Percentiles rank a stretch among this genome's conserved stretches.
phyloP scores from a whole-genome alignment of 2,113 vertebrate species.

The Cairina moschata region DNA sequence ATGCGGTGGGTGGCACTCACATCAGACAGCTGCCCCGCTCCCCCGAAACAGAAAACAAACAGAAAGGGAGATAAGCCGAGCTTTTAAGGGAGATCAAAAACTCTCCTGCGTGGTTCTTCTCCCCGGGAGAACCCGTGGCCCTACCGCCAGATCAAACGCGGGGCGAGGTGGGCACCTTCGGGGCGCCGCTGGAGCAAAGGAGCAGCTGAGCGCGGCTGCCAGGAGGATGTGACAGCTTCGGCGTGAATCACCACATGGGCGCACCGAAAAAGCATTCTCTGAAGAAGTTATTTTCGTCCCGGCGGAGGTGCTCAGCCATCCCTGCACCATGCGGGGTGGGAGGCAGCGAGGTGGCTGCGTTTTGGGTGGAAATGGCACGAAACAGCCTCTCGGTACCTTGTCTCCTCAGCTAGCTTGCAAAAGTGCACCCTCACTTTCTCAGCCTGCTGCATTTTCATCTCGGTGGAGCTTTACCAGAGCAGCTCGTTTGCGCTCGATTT shows the following conservation, averaged over 20 bases:
- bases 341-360: not conserved
- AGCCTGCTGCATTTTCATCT: not conserved
- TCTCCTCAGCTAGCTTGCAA: not conserved
- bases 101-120: slow-evolving; percentile 13
- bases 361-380: not conserved
- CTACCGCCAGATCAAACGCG: slow-evolving; percentile 13
- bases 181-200: not conserved
- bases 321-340: not conserved
- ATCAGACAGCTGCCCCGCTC: slow-evolving; percentile 33
- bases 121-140: not conserved
- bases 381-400: not conserved
- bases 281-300: not conserved
- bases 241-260: not conserved
- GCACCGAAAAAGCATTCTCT: not conserved
- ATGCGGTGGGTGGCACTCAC: slow-evolving; percentile 52
- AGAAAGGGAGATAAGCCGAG: slow-evolving; percentile 32
- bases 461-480: not conserved
- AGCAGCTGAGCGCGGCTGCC: not conserved
- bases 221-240: not conserved
- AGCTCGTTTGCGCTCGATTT: not conserved
- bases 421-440: rapidly evolving
- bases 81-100: slow-evolving; percentile 61
- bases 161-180: not conserved
- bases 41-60: slow-evolving; percentile 57
- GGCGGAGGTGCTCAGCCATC: rapidly evolving